These are phyloP conservation scores for Heliconius hortense DNA, from an alignment of 2,888 invertebrate species.

Conservation along the genomic window DNA sequence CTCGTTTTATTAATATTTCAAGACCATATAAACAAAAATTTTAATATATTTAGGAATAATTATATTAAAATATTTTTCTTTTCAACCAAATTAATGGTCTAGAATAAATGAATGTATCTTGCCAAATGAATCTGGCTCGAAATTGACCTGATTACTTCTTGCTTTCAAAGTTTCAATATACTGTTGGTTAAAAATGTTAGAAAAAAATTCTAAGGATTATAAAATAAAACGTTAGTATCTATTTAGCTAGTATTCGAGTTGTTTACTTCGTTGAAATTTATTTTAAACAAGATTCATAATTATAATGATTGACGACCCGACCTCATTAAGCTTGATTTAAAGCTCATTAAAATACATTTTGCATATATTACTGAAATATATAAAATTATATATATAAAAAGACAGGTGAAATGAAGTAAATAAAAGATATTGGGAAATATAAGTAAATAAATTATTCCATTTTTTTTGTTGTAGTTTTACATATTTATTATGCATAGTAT, in stretches of 20 bases:
- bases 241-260: not conserved
- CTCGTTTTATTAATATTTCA: no score
- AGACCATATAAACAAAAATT: no score
- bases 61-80: not conserved
- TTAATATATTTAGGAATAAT: not conserved
- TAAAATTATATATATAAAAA: no score
- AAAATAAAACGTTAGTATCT: not conserved
- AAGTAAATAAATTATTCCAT: no score
- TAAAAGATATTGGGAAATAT: no score
- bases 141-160: slow-evolving; percentile 20
- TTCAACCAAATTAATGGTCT: not conserved
- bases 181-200: not conserved
- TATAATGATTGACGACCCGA: slow-evolving; percentile 12
- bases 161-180: slow-evolving; percentile 6
- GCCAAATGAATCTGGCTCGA: slow-evolving; percentile 14
- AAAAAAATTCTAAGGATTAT: not conserved
- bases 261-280: not conserved
- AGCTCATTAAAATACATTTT: not conserved
- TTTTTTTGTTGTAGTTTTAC: no score
- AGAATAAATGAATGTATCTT: slow-evolving; percentile 10
- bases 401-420: no score
- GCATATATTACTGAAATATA: not conserved
- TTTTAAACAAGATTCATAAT: slow-evolving; percentile 7
- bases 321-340: slow-evolving; percentile 5
- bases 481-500: no score